Base-by-base conservation (phyloP, 2,797 vertebrate genomes). In the Pseudopleuronectes americanus region DNA sequence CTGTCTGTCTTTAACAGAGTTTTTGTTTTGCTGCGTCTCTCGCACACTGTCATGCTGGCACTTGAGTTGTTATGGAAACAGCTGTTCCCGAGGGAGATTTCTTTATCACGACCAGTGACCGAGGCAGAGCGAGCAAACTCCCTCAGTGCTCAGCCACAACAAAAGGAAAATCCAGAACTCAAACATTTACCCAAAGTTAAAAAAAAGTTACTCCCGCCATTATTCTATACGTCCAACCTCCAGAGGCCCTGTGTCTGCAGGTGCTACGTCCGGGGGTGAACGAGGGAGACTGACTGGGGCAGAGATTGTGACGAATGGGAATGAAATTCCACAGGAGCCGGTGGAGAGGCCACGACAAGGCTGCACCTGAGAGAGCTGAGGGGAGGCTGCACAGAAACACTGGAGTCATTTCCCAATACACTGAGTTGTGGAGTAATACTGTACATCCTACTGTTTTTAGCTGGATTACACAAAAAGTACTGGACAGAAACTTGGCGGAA, bases 31-130 rank as follows among this genome's bases (percentile, higher is more conserved):
- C 52, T 68, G 23, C 43, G 23, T 28, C 70, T 53, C 64, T 51
- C 51, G 53, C 57, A 85, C 62, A 55, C 79, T 62, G 68, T 86
- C 85, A 76, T 71, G 81, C 76, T 71, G 52, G 66, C 78, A 86
- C 87, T 87, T 77, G 76, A 88, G 84, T 92, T 90, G 88, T 91
- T 90, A 88, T 88, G 83, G 85, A 79, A 88, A 89, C 86, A 75
- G 71, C 53, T 57, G 60, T 68, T 80, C 78, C 76, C 19, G 26
- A 54, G 47, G 55, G 64, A 81, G 77, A 69, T 86, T 69, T 47
- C 86, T 62, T 69, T 49, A 81, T 81, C 79, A 51, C 21, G 81
- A 65, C 71, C 56, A 24, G 61, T 73, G 54, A 57, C 16, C 13
- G 8, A 76, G 60, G 36, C 61, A 47, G n/a, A 64, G 24, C 3